phyloP scores from a whole-genome alignment of 1,140 invertebrate genomes.

The Cephus cinctus region DNA sequence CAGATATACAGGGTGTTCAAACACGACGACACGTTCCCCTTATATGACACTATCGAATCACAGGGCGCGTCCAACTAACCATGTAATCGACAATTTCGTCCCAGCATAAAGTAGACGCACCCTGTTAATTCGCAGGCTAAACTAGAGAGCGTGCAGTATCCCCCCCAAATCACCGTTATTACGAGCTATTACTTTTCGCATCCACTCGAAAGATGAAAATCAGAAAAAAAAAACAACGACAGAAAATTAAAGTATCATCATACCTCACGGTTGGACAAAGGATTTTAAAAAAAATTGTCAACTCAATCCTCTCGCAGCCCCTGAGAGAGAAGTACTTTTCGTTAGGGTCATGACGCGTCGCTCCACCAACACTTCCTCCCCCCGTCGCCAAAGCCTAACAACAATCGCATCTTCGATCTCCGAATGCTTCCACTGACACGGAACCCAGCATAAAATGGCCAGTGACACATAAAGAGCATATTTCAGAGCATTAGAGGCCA shows the following conservation, averaged over 20 bases:
- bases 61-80: constrained; percentile 50
- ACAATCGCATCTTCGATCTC: constrained; percentile 23
- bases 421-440: constrained; percentile 26
- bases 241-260: no score
- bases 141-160: background rate
- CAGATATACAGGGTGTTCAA: no score
- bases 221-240: no score
- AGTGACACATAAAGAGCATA: constrained; percentile 57
- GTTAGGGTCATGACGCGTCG: constrained; percentile 23
- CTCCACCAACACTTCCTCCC: constrained; percentile 25
- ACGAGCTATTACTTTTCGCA: no score
- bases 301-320: no score
- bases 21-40: no score
- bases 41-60: constrained; percentile 45
- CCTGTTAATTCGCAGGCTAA: background rate
- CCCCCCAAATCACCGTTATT: background rate
- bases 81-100: constrained; percentile 51
- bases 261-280: no score
- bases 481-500: constrained; percentile 45
- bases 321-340: no score
- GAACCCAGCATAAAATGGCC: constrained; percentile 44
- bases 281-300: no score
- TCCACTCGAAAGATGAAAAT: no score
- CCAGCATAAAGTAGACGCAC: constrained; percentile 34
- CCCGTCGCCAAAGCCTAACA: no score